Base-by-base conservation (phyloP, 2,888 invertebrate species). In the Shargacucullia verbasci region DNA sequence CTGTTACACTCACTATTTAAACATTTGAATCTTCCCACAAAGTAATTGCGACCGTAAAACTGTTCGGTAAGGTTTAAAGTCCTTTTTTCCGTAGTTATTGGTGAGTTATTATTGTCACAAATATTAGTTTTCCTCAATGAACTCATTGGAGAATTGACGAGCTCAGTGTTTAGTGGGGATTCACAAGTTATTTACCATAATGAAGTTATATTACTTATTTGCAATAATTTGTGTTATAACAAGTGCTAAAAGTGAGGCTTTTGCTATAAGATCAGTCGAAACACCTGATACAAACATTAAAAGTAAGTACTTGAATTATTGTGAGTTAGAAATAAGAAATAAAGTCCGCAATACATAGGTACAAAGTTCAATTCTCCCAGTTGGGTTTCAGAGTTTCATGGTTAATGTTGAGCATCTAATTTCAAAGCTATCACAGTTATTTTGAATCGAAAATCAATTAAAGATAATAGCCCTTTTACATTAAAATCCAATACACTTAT, bases 41-140 rank as follows among this genome's bases (percentile, higher is more conserved):
- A 44, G 29, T 11, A 52, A 34, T 45, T 34, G 34, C 15, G 15
- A 59, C 14, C 14, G 1, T 59, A 55, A 38, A 0, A 0, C 40
- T 1, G 15, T 0, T 3, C 1, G 12, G 12, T 25, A 53, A 31
- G 33, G 50, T 45, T 33, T 14, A 41, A 15, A 29, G 34, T 8
- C 15, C 1, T 9, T 1, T 39, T 38, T 15, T 2, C 25, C 4
- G 20, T 20, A 20, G 20, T 20, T 20, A 20, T 20, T 20, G 4
- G 8, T 0, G 0, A 15, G 35, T 40, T 54, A 66, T 66, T 41
- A 39, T 45, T 44, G 44, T 52, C 31, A 41, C 13, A 7, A 33
- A 53, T 5, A 41, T 38, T 41, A 13, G n/a, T 44, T 73, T 68
- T 69, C 73, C 68, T 56, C 45, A 56, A 46, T 25, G 12, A 12